Evolutionary conservation across 2,797 vertebrate genomes (phyloP), one percentile per base, ranked within the genome.

Genomic region (Takifugu ocellatus): DNA sequence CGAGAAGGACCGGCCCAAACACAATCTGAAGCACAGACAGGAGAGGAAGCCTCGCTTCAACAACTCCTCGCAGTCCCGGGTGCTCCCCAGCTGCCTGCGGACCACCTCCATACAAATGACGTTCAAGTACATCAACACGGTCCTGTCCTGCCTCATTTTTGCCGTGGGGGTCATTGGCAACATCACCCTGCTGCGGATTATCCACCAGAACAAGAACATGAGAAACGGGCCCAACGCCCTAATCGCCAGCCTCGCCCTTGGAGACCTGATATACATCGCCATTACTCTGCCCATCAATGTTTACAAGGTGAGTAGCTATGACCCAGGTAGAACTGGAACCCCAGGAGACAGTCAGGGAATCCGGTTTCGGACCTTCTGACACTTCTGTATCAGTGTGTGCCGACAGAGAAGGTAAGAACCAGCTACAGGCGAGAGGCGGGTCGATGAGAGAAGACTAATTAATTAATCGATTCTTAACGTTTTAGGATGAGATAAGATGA

Each of bases 191-290:
- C 91, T 99, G 70, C 89, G 94, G 90, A 99, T 99, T 79, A 98
- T 99, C 87, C 95, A 90, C 76, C 91, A 94, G 83, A 95, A 97
- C 82, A 97, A 94, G 77, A 94, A 89, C 47, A 98, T 99, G 96
- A 92, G 96, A 84, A 99, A 95, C 2, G 95, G 96, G 43, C 96
- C 96, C 16, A 99, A 99, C 0, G 93, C 94, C 0, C 90, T 98
- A 59, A 99, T 99, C 44, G 96, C 95, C 84, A 99, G 95, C 52
- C 89, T 99, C 68, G 96, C 96, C 0, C 87, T 99, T 1, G 96
- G 96, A 74, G 96, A 99, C 90, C 92, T 98, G 53, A 92, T 99
- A 49, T 98, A 97, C 81, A 95, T 99, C 59, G 86, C 93, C 74
- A 95, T 96, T 42, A 95, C 94, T 65, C 92, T 95, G 17, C 96